phyloP scores from a whole-genome alignment of 2,888 invertebrate species.

The Xylota sylvarum region DNA sequence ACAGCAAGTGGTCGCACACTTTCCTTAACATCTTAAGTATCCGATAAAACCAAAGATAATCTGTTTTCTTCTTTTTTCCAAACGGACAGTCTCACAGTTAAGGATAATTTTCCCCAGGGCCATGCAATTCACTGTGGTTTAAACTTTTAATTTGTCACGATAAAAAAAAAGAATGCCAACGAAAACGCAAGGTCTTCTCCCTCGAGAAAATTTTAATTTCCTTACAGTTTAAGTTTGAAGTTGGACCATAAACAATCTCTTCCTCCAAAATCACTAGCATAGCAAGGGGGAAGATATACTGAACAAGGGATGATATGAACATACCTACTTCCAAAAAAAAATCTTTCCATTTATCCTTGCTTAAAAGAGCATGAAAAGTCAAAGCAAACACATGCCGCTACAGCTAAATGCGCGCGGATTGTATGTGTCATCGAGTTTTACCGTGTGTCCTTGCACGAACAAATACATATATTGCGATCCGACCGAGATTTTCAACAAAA shows the following conservation, averaged over 20 bases:
- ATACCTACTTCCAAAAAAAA: slow-evolving; percentile 25
- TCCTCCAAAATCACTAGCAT: not conserved
- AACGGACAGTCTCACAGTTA: slow-evolving; percentile 31
- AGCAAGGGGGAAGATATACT: slow-evolving; percentile 1
- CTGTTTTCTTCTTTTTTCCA: slow-evolving; percentile 1
- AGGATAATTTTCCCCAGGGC: slow-evolving; percentile 59
- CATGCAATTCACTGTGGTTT: slow-evolving; percentile 69
- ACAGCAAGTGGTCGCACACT: slow-evolving; percentile 48
- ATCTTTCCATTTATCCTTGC: slow-evolving; percentile 79
- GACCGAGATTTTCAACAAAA: slow-evolving; percentile 40
- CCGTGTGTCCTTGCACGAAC: slow-evolving; percentile 36
- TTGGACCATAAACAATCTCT: slow-evolving; percentile 71
- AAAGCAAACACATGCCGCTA: slow-evolving; percentile 78
- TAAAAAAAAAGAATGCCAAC: slow-evolving; percentile 32
- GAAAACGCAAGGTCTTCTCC: slow-evolving; percentile 42
- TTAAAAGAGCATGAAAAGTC: slow-evolving; percentile 85
- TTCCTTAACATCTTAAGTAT: slow-evolving; percentile 53
- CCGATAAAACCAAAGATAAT: slow-evolving; percentile 70
- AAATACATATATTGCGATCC: not conserved
- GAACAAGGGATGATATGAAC: slow-evolving; percentile 63
- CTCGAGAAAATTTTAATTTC: slow-evolving; percentile 71
- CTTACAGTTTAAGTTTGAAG: slow-evolving; percentile 63
- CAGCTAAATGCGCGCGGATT: slow-evolving; percentile 59
- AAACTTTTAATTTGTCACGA: slow-evolving; percentile 76
- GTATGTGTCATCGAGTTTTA: slow-evolving; percentile 63